Evolutionary conservation across 2,113 vertebrate species (phyloP), one percentile per base, ranked within the genome.

Genomic region (Epinephelus moara): DNA sequence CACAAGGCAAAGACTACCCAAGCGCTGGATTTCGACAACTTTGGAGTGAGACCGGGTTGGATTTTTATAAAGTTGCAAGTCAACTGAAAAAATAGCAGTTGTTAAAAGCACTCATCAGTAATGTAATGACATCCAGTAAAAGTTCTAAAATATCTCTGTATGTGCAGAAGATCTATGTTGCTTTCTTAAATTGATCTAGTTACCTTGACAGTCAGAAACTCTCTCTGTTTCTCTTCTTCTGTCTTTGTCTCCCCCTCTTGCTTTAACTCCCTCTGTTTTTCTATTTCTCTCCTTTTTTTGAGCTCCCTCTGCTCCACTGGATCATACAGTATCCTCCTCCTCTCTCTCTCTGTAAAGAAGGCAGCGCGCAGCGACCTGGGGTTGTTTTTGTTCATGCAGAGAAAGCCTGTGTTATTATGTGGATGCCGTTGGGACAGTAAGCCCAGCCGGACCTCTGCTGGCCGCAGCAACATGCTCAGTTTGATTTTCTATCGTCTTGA

Each of bases 301-400:
- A 42, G 60, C 62, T 84, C 72, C 40, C 78, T 70, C 21, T 50
- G 66, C 69, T 82, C 50, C 63, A 6, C 55, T 66, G 63, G 66
- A 55, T 69, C 52, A 40, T 73, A 50, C 76, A 45, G n/a, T 62
- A 21, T 72, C 70, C 62, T 57, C 56, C 53, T 23, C 57, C 33
- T 47, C 47, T 73, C 30, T 42, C 21, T 78, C 63, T 63, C 45
- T 74, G 69, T 3, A n/a, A 49, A 70, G 66, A 52, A 79, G 70
- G 37, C 27, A 63, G 50, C 8, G 45, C 79, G 74, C 56, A 73
- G 64, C n/a, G 49, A 78, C 87, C 84, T 49, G 68, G 60, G 80
- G 61, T 84, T 78, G 72, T 86, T 89, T 85, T 88, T 84, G 78
- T 84, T 82, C 80, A 57, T 42, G 75, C 57, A 80, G 68, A 81